Base-by-base conservation (phyloP, 2,797 vertebrate genomes). In the Lagorchestes hirsutus region DNA sequence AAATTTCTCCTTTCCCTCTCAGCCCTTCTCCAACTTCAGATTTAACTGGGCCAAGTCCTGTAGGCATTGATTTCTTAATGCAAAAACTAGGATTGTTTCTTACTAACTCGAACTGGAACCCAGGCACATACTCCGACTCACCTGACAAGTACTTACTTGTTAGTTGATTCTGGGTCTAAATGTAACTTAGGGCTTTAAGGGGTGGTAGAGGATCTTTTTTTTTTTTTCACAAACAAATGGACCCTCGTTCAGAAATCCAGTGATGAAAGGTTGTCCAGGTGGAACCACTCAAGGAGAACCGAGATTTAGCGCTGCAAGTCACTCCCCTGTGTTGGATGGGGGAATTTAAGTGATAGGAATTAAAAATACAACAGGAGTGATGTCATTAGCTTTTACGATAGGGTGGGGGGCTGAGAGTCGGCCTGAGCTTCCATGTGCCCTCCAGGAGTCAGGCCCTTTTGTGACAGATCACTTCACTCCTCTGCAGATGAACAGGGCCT, bases 21-120 rank as follows among this genome's bases (percentile, higher is more conserved):
- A 93, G 74, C 95, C 34, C 94, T 97, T 94, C 52, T 94, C 90
- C 58, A 74, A 90, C 93, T 97, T 96, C 92, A 93, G 59, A 93
- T 93, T 95, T 93, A 95, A 62, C 92, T 93, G 94, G 90, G 95
- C 96, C 96, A 95, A 97, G 93, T 95, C 97, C 95, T 93, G 95
- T 52, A 92, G 92, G 93, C 94, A 92, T 96, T 96, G 95, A 92
- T 97, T 96, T 82, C 96, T 56, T 93, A 96, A 90, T 40, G 22
- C 40, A 46, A 82, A 82, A 82, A 24, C 54, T 94, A 96, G 74
- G 96, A 95, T 96, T 90, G 92, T 96, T 90, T 97, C 87, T 91
- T 93, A 93, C 92, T 95, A 97, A 96, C 54, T 94, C 28, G 18
- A 91, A 92, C 92, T 96, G 58, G 93, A 95, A 95, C 94, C 58